Percentiles rank a stretch among this genome's conserved stretches.
Conservation (phyloP, 2,888 invertebrate genomes). For the Nipponacmea schrenckii region DNA sequence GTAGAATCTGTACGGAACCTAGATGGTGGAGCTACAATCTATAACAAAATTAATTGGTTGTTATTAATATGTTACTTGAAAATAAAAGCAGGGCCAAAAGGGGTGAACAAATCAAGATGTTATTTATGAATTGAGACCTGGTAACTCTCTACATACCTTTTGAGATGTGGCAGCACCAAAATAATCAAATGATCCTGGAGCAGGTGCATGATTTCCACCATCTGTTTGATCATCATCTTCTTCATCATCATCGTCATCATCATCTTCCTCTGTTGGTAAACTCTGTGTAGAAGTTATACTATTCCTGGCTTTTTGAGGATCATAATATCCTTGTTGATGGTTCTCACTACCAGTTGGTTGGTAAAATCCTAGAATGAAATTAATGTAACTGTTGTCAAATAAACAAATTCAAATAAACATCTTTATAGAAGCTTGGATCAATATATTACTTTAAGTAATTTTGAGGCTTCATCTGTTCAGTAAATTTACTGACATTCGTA, state of each 20-base stretch:
- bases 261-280: constrained; percentile 31
- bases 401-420: no score
- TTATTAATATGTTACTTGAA: neutral
- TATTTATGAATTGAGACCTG: no score
- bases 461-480: no score
- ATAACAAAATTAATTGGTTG: neutral
- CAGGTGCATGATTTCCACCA: neutral
- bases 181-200: constrained; percentile 37
- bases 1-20: constrained; percentile 34
- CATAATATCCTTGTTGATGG: neutral
- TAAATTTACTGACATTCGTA: no score
- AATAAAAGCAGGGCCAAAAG: no score
- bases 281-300: constrained; percentile 39
- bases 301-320: constrained; percentile 16
- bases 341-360: neutral
- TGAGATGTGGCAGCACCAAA: constrained; percentile 38
- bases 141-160: neutral
- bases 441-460: no score
- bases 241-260: constrained; percentile 36
- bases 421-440: no score
- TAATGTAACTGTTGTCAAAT: no score
- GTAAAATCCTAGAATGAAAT: neutral
- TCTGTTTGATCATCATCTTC: constrained; percentile 24
- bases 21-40: constrained; percentile 43
- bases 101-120: no score